Percentiles rank a stretch among this genome's conserved stretches.
Evolutionary conservation across 2,113 vertebrate genomes (phyloP).

Genomic region (Clarias macrocephalus): DNA sequence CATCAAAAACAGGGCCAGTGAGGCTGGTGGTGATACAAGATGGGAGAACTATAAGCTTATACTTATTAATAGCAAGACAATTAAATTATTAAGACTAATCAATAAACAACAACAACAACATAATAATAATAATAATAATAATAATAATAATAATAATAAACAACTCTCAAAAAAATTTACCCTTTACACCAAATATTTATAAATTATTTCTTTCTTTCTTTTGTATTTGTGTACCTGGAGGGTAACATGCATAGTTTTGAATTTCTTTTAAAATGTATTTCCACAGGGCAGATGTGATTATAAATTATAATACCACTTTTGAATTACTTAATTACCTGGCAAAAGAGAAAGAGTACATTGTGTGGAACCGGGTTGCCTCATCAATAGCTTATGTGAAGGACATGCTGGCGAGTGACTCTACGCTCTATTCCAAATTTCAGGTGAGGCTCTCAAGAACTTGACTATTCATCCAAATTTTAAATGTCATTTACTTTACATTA

Average conservation of each 20-base stretch:
- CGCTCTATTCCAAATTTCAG: conserved; percentile 80
- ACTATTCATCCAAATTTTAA: no score
- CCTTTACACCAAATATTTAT: not conserved
- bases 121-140: not conserved
- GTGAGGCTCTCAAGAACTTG: conserved; percentile 61
- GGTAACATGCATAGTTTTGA: not conserved
- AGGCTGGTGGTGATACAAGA: not conserved
- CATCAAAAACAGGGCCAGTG: not conserved
- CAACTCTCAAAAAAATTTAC: not conserved
- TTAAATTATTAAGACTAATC: not conserved
- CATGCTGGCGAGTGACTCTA: conserved; percentile 81
- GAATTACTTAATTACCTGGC: conserved; percentile 82
- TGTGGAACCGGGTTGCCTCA: conserved; percentile 80
- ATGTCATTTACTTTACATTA: no score
- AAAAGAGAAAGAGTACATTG: conserved; percentile 79
- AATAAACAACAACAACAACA: not conserved
- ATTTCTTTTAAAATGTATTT: conserved; percentile 46
- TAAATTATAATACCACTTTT: conserved; percentile 76
- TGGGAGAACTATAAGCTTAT: not conserved
- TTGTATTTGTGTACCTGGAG: not conserved
- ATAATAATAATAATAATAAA: not conserved
- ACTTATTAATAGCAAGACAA: not conserved
- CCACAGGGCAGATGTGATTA: conserved; percentile 78
- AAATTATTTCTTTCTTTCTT: not conserved
- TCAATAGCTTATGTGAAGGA: conserved; percentile 79